phyloP scores from a whole-genome alignment of 2,113 vertebrate species.

The Xiphorhynchus elegans region DNA sequence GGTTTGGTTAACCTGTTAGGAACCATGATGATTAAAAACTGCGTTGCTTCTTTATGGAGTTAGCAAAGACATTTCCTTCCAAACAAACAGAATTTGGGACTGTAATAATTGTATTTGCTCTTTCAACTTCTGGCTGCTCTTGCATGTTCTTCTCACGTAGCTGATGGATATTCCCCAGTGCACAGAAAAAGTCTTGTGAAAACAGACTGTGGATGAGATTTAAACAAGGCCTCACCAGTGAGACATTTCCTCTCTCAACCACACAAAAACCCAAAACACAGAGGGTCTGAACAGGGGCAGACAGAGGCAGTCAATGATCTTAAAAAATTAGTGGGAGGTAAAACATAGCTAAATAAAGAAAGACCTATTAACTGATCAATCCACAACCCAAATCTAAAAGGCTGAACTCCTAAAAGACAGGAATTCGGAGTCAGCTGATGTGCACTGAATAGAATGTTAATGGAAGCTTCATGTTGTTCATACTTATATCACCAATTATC shows the following conservation, averaged over 20 bases:
- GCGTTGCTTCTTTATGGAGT: background rate
- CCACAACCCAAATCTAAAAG: background rate
- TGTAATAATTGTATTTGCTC: background rate
- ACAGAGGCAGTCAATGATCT: background rate
- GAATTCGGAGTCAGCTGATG: constrained; percentile 31
- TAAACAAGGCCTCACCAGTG: constrained; percentile 36
- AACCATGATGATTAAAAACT: background rate
- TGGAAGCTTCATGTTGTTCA: constrained; percentile 41
- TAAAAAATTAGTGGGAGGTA: constrained; percentile 14
- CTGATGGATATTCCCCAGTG: background rate
- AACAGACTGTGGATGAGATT: constrained; percentile 15
- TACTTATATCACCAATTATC: constrained; percentile 55
- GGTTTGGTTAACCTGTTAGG: background rate
- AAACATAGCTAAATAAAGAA: constrained; percentile 35
- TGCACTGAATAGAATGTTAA: constrained; percentile 51
- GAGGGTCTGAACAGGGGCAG: constrained; percentile 11
- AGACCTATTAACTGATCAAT: constrained; percentile 24
- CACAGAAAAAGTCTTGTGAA: constrained; percentile 14
- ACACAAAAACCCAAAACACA: constrained; percentile 2
- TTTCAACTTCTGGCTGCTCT: background rate
- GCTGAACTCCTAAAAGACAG: constrained; percentile 16
- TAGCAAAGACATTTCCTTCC: background rate
- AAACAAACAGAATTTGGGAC: background rate
- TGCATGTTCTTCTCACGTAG: background rate
- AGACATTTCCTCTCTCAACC: constrained; percentile 18